Evolutionary conservation across 2,888 invertebrate genomes (phyloP), one percentile per base, ranked within the genome.

Genomic region (Drosophila nigritarsus): DNA sequence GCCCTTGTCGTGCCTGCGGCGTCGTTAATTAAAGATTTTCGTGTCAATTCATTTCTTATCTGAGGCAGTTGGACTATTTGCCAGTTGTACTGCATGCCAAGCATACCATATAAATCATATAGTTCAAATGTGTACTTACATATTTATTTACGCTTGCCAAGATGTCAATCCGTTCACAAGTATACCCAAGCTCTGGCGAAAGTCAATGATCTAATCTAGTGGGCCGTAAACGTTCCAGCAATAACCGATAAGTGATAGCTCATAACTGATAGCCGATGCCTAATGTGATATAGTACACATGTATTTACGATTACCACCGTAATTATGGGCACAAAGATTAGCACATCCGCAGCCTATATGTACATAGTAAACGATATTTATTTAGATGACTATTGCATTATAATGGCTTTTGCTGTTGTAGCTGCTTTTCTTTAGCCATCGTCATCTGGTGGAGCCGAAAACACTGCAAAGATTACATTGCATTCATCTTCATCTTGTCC

Each of bases 1-100:
- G 59, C 59, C 55, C 61, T 64, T 61, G 40, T 70, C 54, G 29
- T 63, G 59, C 38, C 68, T 66, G 68, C 61, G 53, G 74, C 75
- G 82, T 87, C 73, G 68, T 66, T 83, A 74, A 81, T 75, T 68
- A 83, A 81, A 73, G 76, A 76, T 73, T 82, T 82, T 88, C 50
- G 59, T 68, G 73, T 73, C 67, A 58, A 83, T 70, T 60, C 60
- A 29, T 49, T 51, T 68, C 80, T 75, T 79, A 73, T 79, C 83
- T 67, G 51, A 51, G 11, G 45, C 40, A 11, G 53, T 51, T 67
- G 67, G 70, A 76, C 71, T 65, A 56, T 51, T 20, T 20, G n/a
- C 27, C 34, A 9, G 53, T 9, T 24, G 9, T 34, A 36, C 9
- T 4, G n/a, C n/a, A 3, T 3, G n/a, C 40, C 9, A 55, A 11